Conservation (phyloP, 1,140 invertebrate species). For the Bombus pyrosoma region DNA sequence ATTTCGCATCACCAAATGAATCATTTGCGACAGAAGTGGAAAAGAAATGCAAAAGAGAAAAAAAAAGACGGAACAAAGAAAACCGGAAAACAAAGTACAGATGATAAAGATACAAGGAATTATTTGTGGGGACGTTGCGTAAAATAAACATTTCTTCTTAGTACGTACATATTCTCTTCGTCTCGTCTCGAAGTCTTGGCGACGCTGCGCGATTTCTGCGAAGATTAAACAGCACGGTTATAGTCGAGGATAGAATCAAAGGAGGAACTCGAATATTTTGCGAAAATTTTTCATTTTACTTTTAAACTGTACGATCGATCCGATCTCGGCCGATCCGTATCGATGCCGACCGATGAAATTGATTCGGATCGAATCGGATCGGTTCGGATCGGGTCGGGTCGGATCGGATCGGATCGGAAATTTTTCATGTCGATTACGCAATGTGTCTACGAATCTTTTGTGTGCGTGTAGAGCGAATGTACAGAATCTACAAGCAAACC, state of each 20-base stretch:
- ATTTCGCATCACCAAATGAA: conserved; percentile 75
- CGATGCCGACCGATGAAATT: background rate
- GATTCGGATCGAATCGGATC: background rate
- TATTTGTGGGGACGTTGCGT: conserved; percentile 62
- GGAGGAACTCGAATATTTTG: conserved; percentile 42
- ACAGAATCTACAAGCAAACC: conserved; percentile 62
- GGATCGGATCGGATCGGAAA: background rate
- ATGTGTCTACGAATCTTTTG: conserved; percentile 64
- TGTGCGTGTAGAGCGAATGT: conserved; percentile 73
- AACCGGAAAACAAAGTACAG: background rate
- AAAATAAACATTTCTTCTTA: conserved; percentile 39
- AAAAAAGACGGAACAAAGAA: conserved; percentile 40
- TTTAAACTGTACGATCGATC: background rate
- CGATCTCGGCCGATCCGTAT: background rate
- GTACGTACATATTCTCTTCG: conserved; percentile 29
- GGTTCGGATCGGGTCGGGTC: background rate
- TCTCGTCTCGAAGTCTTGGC: conserved; percentile 42
- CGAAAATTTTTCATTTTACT: conserved; percentile 35
- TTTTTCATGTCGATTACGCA: conserved; percentile 53
- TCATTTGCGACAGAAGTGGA: conserved; percentile 51
- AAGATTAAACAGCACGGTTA: conserved; percentile 27
- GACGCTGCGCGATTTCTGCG: conserved; percentile 47
- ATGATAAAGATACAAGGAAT: conserved; percentile 64
- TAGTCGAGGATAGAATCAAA: conserved; percentile 42
- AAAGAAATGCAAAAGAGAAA: background rate